Evolutionary conservation across 2,797 vertebrate genomes (phyloP).

Genomic region (Coluber constrictor): DNA sequence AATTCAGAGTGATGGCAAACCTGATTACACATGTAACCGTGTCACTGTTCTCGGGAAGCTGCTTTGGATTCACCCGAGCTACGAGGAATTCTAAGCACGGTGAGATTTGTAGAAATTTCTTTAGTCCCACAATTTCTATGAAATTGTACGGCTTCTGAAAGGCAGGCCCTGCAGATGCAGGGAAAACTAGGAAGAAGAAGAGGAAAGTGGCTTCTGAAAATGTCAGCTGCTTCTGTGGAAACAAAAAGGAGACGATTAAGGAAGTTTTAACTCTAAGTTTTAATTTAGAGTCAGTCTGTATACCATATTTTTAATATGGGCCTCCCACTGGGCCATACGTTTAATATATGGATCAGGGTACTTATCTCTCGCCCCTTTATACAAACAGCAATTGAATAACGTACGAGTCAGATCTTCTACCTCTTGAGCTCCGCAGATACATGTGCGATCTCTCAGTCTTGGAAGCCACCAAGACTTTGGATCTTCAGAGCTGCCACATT

Average conservation of each 20-base stretch:
- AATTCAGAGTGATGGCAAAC: conserved; percentile 4
- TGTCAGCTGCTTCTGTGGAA: background rate
- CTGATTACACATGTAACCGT: background rate
- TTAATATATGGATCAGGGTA: no score
- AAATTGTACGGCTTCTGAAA: background rate
- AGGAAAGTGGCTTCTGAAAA: background rate
- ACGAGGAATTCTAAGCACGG: background rate
- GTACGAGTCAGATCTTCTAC: no score
- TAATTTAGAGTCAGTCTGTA: no score
- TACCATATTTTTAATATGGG: no score
- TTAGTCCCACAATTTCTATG: background rate
- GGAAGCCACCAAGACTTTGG: no score
- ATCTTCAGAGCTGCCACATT: no score
- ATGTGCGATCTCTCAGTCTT: no score
- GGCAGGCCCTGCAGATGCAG: background rate
- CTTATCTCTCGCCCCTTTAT: no score
- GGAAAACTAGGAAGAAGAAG: background rate
- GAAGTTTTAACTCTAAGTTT: background rate
- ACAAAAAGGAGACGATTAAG: background rate
- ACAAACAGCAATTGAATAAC: no score
- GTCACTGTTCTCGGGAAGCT: background rate
- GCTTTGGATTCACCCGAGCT: background rate
- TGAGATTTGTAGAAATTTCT: background rate
- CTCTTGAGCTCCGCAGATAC: no score
- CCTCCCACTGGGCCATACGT: no score